Base-by-base conservation (phyloP, 2,888 invertebrate genomes). In the Onchidella celtica region DNA sequence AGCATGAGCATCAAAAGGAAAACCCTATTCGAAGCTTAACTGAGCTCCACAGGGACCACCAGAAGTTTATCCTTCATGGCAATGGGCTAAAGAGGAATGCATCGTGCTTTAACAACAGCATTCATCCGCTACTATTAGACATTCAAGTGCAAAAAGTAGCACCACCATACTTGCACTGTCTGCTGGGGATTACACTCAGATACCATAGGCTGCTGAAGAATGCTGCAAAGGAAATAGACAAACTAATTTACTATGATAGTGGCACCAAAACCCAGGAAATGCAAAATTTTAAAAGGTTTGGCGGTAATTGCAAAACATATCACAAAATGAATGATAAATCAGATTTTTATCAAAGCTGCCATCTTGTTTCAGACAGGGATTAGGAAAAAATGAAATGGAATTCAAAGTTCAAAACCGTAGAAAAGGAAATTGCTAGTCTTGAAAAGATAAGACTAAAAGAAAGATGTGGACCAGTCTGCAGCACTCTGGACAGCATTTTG, bases 161-260 rank as follows among this genome's bases (percentile, higher is more conserved):
- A 11, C 72, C 72, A 47, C 72, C 72, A 2, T 72, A 72, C 55
- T 40, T 72, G 17, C 72, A 72, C 32, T 32, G 27, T 27, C 47
- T 72, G 27, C 34, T 72, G 14, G 55, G 72, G 32, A 47, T 72
- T 29, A 55, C 55, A 55, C 40, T 70, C 34, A 72, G 27, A 55
- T 55, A 72, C 29, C 72, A 72, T 21, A 40, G 17, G n/a, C 47
- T 72, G 17, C 55, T 72, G 3, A 55, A 72, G 55, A 29, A 72
- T 11, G 72, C 72, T 72, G 55, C 72, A 55, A 27, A 72, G 40
- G 55, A 72, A 24, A 55, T 11, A 27, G 72, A 47, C 32, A 6
- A 21, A 17, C 4, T 69, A 21, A n/a, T 69, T 38, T 38, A n/a
- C 24, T 2, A 27, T 4, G 36, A 21, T 38, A 27, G 21, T 36